phyloP scores from a whole-genome alignment of 2,113 vertebrate species.

The Myxocyprinus asiaticus region DNA sequence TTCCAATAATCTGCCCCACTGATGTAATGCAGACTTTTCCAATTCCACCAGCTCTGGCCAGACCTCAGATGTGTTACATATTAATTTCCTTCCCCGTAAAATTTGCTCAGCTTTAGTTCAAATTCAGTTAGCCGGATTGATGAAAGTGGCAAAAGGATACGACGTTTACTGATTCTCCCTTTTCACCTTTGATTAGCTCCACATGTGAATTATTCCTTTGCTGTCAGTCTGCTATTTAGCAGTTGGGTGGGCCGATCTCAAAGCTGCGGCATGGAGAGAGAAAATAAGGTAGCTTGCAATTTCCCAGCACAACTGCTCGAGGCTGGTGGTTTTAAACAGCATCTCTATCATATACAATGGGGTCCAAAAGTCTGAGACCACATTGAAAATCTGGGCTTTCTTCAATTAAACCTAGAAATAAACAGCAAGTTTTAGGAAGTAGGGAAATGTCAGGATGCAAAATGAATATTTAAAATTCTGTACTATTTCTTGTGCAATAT shows the following conservation, averaged over 20 bases:
- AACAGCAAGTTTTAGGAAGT: too few species aligned
- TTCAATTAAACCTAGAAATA: too few species aligned
- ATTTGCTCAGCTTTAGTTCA: slow-evolving; percentile 88
- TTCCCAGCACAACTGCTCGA: background rate
- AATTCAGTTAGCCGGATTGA: slow-evolving; percentile 99
- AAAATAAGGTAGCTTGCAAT: slow-evolving; percentile 46
- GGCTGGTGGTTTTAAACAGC: background rate
- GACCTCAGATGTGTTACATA: slow-evolving; percentile 94
- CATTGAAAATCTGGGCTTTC: too few species aligned
- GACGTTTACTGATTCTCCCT: slow-evolving; percentile 97
- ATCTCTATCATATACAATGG: too few species aligned
- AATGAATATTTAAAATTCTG: too few species aligned
- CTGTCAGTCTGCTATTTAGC: slow-evolving; percentile 87
- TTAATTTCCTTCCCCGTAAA: slow-evolving; percentile 95
- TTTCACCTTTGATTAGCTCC: slow-evolving; percentile 99
- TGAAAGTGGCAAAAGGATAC: slow-evolving; percentile 96
- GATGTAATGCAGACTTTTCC: slow-evolving; percentile 83
- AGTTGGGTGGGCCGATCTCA: slow-evolving; percentile 70
- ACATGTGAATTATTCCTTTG: slow-evolving; percentile 81
- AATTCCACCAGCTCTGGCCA: slow-evolving; percentile 79
- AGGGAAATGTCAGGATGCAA: too few species aligned
- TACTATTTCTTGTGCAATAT: too few species aligned
- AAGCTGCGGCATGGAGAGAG: slow-evolving; percentile 47
- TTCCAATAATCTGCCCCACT: slow-evolving; percentile 80
- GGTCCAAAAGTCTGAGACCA: too few species aligned